These are phyloP conservation scores for Poecilia velifera DNA, from an alignment of 2,797 vertebrate species.

Conservation along the genomic window DNA sequence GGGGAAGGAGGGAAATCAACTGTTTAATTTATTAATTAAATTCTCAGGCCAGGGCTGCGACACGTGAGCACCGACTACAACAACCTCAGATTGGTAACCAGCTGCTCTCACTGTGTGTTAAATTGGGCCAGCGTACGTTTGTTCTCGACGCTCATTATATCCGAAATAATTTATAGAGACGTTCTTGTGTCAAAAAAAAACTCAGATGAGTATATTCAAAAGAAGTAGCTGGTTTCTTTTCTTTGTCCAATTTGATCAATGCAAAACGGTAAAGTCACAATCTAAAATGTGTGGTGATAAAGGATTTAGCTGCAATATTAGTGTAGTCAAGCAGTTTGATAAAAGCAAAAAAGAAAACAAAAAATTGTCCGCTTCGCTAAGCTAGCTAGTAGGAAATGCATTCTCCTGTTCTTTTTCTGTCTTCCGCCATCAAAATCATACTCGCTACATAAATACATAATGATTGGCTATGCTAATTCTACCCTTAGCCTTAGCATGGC, in stretches of 20 bases:
- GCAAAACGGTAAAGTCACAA: neutral
- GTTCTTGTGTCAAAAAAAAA: neutral
- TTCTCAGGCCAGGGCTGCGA: conserved; percentile 24
- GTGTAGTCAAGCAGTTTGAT: neutral
- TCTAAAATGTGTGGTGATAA: neutral
- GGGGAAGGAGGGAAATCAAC: conserved; percentile 36
- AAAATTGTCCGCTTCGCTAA: neutral
- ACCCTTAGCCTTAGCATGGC: too few species aligned
- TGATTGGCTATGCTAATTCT: neutral
- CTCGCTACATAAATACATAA: neutral
- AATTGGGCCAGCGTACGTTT: neutral
- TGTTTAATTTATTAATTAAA: conserved; percentile 54
- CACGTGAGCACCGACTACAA: conserved; percentile 16
- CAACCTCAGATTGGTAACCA: conserved; percentile 1
- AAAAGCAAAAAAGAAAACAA: too few species aligned
- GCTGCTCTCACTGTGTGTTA: conserved; percentile 2
- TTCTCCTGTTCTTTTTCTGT: neutral
- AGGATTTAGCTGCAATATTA: neutral
- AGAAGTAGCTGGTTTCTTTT: neutral
- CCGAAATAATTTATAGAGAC: too few species aligned
- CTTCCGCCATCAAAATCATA: neutral
- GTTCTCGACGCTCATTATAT: too few species aligned
- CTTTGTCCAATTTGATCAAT: neutral
- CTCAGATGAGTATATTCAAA: neutral
- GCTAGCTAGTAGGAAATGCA: neutral